Evolutionary conservation across 2,113 vertebrate genomes (phyloP).

Genomic region (Butorides virescens): DNA sequence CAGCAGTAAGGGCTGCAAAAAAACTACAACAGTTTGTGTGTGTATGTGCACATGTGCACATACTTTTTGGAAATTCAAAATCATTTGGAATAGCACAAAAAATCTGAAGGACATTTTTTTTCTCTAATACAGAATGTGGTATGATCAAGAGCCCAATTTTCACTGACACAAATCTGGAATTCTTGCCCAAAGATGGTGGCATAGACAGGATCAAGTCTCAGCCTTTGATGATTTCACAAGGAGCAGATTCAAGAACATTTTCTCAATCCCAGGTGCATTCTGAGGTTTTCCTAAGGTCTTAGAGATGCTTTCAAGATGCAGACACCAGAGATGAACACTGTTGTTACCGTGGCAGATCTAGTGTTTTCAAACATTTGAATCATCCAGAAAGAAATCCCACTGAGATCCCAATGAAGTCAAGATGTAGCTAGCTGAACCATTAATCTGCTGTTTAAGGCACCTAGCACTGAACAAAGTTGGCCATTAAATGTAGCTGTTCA

Average conservation of each 20-base stretch:
- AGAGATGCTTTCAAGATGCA: not conserved
- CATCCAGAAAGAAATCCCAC: not conserved
- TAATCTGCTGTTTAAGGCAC: not conserved
- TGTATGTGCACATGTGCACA: fast-evolving
- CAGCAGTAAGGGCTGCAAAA: not conserved
- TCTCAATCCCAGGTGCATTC: not conserved
- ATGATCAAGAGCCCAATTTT: not conserved
- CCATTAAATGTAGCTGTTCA: not conserved
- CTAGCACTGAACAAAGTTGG: not conserved
- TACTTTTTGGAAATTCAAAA: not conserved
- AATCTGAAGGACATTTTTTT: not conserved
- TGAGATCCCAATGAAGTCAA: not conserved
- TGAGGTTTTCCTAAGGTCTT: not conserved
- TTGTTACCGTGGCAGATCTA: fast-evolving
- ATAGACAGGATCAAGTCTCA: not conserved
- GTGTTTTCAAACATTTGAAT: not conserved
- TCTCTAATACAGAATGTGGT: not conserved
- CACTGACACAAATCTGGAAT: not conserved
- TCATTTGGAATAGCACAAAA: not conserved
- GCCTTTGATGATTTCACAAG: not conserved
- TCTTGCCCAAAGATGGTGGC: not conserved
- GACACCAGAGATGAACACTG: not conserved
- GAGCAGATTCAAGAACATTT: not conserved
- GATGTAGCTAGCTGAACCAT: not conserved
- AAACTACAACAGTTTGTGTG: too few species aligned